A percentile compares a stretch with the other conserved stretches of the same genome.
Conservation (phyloP, 2,888 invertebrate genomes). For the Coelogynopora nodosa region DNA sequence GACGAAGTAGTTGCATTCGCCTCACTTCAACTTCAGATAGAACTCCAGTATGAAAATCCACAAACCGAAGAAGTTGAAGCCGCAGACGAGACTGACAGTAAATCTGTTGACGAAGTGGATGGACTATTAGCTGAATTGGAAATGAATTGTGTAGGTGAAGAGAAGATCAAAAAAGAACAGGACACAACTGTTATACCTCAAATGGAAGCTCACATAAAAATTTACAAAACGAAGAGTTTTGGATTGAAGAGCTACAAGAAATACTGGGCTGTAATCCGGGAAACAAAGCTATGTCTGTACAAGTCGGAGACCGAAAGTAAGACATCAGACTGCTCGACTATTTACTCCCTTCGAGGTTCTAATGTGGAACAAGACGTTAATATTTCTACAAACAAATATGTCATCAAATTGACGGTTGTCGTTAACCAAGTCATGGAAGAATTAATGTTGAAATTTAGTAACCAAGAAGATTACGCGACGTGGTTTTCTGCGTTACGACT, state of each 20-base stretch:
- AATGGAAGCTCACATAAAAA: slow-evolving; percentile 32
- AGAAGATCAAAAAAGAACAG: slow-evolving; percentile 8
- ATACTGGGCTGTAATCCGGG: slow-evolving; percentile 35
- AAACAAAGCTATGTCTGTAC: slow-evolving; percentile 38
- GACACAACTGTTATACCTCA: slow-evolving; percentile 18
- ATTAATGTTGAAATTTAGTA: slow-evolving; percentile 71
- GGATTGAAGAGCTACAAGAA: slow-evolving; percentile 43
- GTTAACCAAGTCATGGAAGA: slow-evolving; percentile 72
- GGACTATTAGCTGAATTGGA: slow-evolving; percentile 87
- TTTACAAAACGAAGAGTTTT: slow-evolving; percentile 38
- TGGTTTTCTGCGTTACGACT: slow-evolving; percentile 97
- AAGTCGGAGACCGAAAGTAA: slow-evolving; percentile 23
- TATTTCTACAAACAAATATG: slow-evolving; percentile 81
- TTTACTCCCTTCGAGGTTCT: not conserved
- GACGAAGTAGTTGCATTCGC: slow-evolving; percentile 98
- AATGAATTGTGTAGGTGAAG: slow-evolving; percentile 48
- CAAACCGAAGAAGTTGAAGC: not conserved
- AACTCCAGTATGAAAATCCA: slow-evolving; percentile 42
- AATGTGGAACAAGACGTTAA: slow-evolving; percentile 71
- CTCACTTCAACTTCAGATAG: slow-evolving; percentile 72
- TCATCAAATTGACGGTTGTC: slow-evolving; percentile 88
- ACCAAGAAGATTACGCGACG: slow-evolving; percentile 79
- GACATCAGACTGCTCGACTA: not conserved
- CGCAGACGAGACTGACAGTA: slow-evolving; percentile 11
- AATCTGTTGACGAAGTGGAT: slow-evolving; percentile 71